Percentiles rank a stretch among this genome's conserved stretches.
Conservation (phyloP, 2,797 vertebrate species). For the Mormyrus proboscirostris region DNA sequence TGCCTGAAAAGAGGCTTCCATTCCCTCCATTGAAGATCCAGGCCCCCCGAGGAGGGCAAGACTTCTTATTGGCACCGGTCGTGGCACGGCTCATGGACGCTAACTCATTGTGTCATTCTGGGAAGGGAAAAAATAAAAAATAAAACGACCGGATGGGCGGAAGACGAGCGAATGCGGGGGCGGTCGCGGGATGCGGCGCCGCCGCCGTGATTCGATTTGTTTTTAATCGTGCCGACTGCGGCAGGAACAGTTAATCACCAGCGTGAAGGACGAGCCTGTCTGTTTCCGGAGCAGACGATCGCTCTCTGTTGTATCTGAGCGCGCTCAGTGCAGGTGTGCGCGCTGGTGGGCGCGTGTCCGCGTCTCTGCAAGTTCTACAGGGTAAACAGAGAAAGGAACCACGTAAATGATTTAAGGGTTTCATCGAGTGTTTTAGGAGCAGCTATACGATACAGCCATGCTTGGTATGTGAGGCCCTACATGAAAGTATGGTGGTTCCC, state of each 20-base stretch:
- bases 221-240: not conserved
- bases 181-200: not conserved
- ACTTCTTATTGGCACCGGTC: constrained; percentile 60
- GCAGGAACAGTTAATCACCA: not conserved
- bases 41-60: constrained; percentile 59
- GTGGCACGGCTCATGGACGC: constrained; percentile 54
- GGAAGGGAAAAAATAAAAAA: not conserved
- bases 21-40: constrained; percentile 56
- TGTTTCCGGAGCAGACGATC: not conserved
- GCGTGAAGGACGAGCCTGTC: not conserved
- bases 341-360: not conserved
- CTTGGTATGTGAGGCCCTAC: not conserved
- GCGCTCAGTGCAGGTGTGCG: not conserved
- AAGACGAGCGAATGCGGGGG: not conserved
- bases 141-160: constrained; percentile 22
- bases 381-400: not conserved
- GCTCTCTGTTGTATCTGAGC: not conserved
- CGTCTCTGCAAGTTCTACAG: not conserved
- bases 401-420: not conserved
- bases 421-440: not conserved
- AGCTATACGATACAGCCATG: not conserved
- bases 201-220: constrained; percentile 2
- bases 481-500: constrained; percentile 2
- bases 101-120: constrained; percentile 60
- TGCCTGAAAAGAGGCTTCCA: constrained; percentile 66